These are phyloP conservation scores for Gymnoscopelus microlampas DNA, from an alignment of 2,797 vertebrate species.

Conservation along the genomic window DNA sequence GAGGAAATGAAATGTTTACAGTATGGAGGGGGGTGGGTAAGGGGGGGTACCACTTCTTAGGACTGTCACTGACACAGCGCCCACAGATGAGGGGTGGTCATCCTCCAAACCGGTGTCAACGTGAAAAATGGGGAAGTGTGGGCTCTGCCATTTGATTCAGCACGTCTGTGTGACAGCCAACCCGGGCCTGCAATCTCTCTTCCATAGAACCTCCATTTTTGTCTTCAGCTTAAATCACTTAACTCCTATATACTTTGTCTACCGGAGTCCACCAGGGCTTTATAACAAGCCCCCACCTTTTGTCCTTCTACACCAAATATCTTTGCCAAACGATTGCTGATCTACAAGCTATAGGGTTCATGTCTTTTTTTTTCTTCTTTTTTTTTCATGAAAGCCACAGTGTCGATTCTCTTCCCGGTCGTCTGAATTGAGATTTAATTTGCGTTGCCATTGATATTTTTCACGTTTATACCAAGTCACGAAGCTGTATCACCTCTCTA, in stretches of 20 bases:
- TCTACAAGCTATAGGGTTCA: too few relatives aligned
- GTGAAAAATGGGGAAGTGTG: slow-evolving; percentile 61
- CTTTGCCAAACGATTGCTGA: too few relatives aligned
- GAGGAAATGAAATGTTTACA: slow-evolving; percentile 87
- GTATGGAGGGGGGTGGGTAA: slow-evolving; percentile 37
- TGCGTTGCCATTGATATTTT: slow-evolving; percentile 46
- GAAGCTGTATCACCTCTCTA: slow-evolving; percentile 28
- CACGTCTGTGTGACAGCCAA: slow-evolving; percentile 50
- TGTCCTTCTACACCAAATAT: too few relatives aligned
- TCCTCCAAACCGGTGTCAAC: slow-evolving; percentile 68
- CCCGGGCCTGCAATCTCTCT: slow-evolving; percentile 48
- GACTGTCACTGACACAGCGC: slow-evolving; percentile 59
- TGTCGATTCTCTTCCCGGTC: slow-evolving; percentile 33
- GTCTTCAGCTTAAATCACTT: too few relatives aligned
- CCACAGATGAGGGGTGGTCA: slow-evolving; percentile 48
- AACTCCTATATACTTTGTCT: slow-evolving; percentile 47
- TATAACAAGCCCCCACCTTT: slow-evolving; percentile 36
- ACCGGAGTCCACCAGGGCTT: slow-evolving; percentile 43
- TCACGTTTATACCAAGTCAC: slow-evolving; percentile 46
- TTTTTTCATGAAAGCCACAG: too few relatives aligned
- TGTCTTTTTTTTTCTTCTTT: too few relatives aligned
- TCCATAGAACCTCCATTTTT: slow-evolving; percentile 21
- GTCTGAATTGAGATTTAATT: slow-evolving; percentile 39
- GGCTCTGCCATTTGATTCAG: slow-evolving; percentile 53
- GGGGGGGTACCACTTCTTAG: slow-evolving; percentile 54